Evolutionary conservation across 35 echinoderm and acorn worm genomes (phyloP), one percentile per base, ranked within the genome.

Genomic region (Strongylocentrotus purpuratus): DNA sequence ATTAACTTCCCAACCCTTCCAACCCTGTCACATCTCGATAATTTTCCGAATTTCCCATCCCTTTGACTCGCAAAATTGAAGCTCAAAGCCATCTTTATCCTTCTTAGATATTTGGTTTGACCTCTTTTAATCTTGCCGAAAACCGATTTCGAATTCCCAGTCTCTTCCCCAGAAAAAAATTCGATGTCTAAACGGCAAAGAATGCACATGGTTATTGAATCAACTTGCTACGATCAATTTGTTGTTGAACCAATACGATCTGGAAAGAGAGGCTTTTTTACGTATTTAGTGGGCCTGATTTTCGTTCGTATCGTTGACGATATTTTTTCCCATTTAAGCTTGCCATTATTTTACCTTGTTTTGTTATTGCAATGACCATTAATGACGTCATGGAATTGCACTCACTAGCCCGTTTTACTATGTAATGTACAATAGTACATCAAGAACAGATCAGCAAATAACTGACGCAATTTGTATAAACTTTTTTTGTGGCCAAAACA

Each of bases 131-230:
- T 78, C 65, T 78, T 78, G 65, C 65, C 65, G 65, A 78, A 78
- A 78, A 78, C 65, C 28, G 65, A 78, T 78, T 78, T 28, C 65
- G 65, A 78, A n/a, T 78, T 78, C 65, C 65, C 65, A 78, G 65
- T 78, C 65, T 78, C 65, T 78, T 78, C 65, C 65, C 25, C 65
- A n/a, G 22, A 78, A 78, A 78, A 78, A 78, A 8, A 78, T 22
- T 78, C 65, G 20, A 78, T 78, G 65, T 22, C 20, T 22, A 28
- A n/a, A 78, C 65, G 65, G 20, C 18, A 78, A 78, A 78, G 65
- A 78, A 78, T n/a, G 65, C 65, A n/a, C 65, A 78, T 78, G 65
- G 65, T 78, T 78, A 78, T 78, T 78, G 65, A 78, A 78, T 78
- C 65, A 78, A 78, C 65, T 78, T 78, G 65, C n/a, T 78, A 78